Base-by-base conservation (phyloP, 2,113 vertebrate genomes). In the Sterrhoptilus dennistouni region DNA sequence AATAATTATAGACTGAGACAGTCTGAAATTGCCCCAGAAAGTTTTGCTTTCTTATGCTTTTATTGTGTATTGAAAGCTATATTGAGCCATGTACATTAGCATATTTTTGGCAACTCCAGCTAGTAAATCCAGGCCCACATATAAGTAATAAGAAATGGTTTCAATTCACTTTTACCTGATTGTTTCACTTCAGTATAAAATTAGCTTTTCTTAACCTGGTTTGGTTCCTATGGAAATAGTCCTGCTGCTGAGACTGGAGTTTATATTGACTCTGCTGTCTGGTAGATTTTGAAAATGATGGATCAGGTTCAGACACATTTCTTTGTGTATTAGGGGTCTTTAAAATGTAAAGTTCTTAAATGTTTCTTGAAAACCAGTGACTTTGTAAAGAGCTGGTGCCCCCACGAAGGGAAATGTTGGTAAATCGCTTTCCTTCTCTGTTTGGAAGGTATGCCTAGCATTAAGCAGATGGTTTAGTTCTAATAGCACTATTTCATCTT, bases 1-100 rank as follows among this genome's bases (percentile, higher is more conserved):
- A 80, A 71, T 87, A 78, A 94, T 84, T 95, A 89, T 21, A 90
- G 85, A 72, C 35, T 72, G 65, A 91, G 36, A 69, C 47, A 76
- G n/a, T 82, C 61, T 93, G 70, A 52, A 94, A 33, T 70, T 59
- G 20, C 72, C 83, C n/a, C 79, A 93, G 49, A 72, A 66, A 47
- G 5, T 49, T 83, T 82, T 63, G 36, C 2, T 1, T 31, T 83
- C 57, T 85, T 42, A 36, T 44, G 2, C 25, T 83, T 77, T 63
- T 42, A 36, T 54, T 83, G 25, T 69, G 29, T 61, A 63, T 77
- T 70, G 78, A 53, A 87, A 76, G 24, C 22, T 84, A 38, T 82
- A 47, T 64, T 87, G 24, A 79, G 29, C 49, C 8, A n/a, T 35
- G 7, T 36, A 42, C 5, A 17, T 87, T 56, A 87, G 27, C 74